Evolutionary conservation across 1,140 invertebrate species (phyloP).

Genomic region (Anastrepha obliqua): DNA sequence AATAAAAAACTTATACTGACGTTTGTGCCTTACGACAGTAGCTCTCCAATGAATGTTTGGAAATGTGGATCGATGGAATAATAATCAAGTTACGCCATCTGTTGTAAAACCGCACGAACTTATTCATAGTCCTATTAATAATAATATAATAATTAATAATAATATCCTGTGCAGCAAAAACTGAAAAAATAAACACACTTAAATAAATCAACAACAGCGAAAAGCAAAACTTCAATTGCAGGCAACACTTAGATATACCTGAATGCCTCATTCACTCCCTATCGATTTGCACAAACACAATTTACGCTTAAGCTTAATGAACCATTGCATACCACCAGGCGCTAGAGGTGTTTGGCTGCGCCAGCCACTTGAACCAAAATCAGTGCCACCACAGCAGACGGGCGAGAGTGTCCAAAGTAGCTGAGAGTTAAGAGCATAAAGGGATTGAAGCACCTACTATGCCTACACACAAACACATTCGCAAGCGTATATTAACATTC

Average conservation of each 20-base stretch:
- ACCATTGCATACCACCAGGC: slow-evolving; percentile 7
- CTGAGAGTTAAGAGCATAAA: background rate
- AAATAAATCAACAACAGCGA: too few species aligned
- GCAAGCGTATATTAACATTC: background rate
- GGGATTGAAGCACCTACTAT: background rate
- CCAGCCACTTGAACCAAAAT: background rate
- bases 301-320: background rate
- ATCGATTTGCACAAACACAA: background rate
- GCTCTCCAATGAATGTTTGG: too few species aligned
- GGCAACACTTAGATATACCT: background rate
- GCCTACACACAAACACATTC: background rate
- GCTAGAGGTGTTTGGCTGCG: background rate
- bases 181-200: too few species aligned
- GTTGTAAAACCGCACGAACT: too few species aligned
- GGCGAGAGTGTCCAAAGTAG: background rate
- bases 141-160: too few species aligned
- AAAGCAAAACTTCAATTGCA: background rate
- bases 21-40: too few species aligned
- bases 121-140: too few species aligned
- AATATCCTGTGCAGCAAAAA: too few species aligned
- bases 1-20: too few species aligned
- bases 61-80: too few species aligned
- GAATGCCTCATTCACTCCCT: background rate
- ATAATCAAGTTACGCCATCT: too few species aligned
- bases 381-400: background rate